Evolutionary conservation across 2,797 vertebrate genomes (phyloP), one percentile per base, ranked within the genome.

Genomic region (Tragelaphus oryx): DNA sequence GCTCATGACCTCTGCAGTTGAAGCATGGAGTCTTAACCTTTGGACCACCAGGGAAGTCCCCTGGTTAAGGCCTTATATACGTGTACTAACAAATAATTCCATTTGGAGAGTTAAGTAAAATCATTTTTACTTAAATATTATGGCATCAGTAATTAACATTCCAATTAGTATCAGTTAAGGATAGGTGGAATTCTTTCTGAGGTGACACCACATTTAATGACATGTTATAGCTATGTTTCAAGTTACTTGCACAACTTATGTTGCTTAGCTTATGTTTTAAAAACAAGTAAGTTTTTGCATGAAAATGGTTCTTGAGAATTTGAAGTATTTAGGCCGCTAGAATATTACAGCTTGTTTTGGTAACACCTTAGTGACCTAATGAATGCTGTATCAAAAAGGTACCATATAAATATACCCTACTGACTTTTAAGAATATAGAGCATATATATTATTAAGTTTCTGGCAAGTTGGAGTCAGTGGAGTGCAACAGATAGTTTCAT

Each of bases 41-140:
- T 68, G 65, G 18, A 22, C 33, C 65, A 68, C 18, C 33, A 22
- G 65, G 33, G 18, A 22, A 22, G 65, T 37, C 37, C 65, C 18
- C 33, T 22, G 37, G 44, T 28, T 82, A 82, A 59, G n/a, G 30
- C 14, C 41, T 93, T 55, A 50, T 3, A 6, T 76, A 84, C 12
- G n/a, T 82, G 22, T 44, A 54, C 68, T 52, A 80, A 52, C 12
- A 76, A 87, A 80, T 87, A 57, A 8, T 83, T 92, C 22, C 59
- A 76, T 71, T 87, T 97, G 46, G 81, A 92, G 74, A 85, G 55
- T 55, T 68, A 52, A 91, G 17, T 81, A 78, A 74, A 93, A 55
- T 79, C 74, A 79, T 87, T 89, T 91, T 83, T 59, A 85, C 18
- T 46, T 83, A 94, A 79, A 65, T 93, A 68, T 84, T 54, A 71